Conservation (phyloP, 2,113 vertebrate genomes). For the mouse (Mus musculus) region DNA sequence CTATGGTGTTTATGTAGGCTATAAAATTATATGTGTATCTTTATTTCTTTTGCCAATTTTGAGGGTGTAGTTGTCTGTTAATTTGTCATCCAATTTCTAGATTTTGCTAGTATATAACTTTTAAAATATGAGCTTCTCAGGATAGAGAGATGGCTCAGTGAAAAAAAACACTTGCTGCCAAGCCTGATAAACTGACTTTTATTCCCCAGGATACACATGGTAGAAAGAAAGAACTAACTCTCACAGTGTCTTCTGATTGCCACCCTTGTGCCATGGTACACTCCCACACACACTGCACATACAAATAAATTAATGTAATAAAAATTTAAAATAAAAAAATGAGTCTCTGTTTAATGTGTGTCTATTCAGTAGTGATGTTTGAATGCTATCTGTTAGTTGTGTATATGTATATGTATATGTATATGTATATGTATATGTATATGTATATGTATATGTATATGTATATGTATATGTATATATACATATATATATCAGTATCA, state of each 20-base stretch:
- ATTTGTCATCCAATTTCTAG: background rate
- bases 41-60: conserved; percentile 19
- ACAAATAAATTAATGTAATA: background rate
- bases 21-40: conserved; percentile 46
- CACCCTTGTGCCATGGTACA: background rate
- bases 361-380: background rate
- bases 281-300: background rate
- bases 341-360: background rate
- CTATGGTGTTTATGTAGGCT: conserved; percentile 11
- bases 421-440: too few relatives aligned
- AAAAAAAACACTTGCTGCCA: background rate
- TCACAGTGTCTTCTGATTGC: background rate
- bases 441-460: background rate
- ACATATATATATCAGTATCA: background rate
- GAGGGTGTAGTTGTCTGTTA: conserved; percentile 19
- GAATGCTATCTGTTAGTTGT: background rate
- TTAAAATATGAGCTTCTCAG: background rate
- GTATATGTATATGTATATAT: too few relatives aligned
- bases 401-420: background rate
- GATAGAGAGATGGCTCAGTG: background rate
- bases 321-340: background rate
- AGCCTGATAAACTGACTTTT: background rate
- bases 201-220: background rate
- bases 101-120: background rate
- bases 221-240: background rate